Conservation (phyloP, 2,888 invertebrate genomes). For the Tipula vernalis region DNA sequence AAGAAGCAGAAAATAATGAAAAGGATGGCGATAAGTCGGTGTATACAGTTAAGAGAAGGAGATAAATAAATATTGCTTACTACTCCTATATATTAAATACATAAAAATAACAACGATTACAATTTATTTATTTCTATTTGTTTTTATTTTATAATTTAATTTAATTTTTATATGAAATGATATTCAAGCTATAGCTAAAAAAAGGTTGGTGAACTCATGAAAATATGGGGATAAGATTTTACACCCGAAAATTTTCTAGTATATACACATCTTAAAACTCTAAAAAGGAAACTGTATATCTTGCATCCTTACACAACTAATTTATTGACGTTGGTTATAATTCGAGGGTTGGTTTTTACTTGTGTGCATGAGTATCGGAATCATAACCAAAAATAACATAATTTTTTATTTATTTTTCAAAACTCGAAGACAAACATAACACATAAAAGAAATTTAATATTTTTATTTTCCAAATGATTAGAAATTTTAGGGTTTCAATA, state of each 20-base stretch:
- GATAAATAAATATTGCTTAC: neutral
- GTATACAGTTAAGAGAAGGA: neutral
- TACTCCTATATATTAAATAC: too few relatives aligned
- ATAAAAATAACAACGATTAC: neutral
- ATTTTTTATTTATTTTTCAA: neutral
- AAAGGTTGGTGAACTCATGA: neutral
- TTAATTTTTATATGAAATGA: neutral
- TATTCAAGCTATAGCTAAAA: neutral
- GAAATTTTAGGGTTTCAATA: slow-evolving; percentile 4
- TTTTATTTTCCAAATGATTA: neutral
- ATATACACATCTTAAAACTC: neutral
- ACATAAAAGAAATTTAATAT: neutral
- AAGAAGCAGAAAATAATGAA: neutral
- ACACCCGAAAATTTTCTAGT: neutral
- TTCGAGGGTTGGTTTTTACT: neutral
- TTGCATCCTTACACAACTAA: neutral
- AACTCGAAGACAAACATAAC: neutral
- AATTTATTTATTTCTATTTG: neutral
- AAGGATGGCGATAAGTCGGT: neutral
- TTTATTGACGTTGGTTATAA: neutral
- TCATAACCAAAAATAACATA: neutral
- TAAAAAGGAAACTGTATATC: neutral
- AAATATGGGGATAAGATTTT: neutral
- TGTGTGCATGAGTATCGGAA: neutral
- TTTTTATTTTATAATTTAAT: neutral